Evolutionary conservation across 2,113 vertebrate species (phyloP).

Genomic region (Meles meles): DNA sequence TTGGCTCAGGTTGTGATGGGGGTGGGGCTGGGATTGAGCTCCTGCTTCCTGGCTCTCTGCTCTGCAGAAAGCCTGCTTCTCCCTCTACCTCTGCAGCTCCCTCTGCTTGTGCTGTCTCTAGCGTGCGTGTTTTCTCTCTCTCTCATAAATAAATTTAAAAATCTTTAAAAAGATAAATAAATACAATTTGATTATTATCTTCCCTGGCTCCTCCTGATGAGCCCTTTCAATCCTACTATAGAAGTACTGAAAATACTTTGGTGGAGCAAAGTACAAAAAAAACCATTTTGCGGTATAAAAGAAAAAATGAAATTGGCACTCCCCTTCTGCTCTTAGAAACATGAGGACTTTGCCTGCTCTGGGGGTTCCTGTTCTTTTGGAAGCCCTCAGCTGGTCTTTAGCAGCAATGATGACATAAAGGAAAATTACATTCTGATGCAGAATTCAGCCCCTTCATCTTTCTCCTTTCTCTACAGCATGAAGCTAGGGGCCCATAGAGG

Average conservation of each 20-base stretch:
- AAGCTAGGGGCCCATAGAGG: slow-evolving; percentile 40
- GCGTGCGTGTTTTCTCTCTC: neutral
- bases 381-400: slow-evolving; percentile 49
- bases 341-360: neutral
- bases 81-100: neutral
- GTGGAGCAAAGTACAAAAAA: neutral
- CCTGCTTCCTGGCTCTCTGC: too few relatives aligned
- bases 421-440: slow-evolving; percentile 43
- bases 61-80: too few relatives aligned
- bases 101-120: neutral
- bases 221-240: neutral
- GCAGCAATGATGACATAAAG: slow-evolving; percentile 47
- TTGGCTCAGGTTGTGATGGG: neutral
- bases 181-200: neutral
- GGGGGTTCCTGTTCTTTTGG: neutral
- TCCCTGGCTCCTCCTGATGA: neutral
- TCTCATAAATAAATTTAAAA: neutral
- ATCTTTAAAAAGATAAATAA: neutral
- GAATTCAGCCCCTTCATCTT: slow-evolving; percentile 58
- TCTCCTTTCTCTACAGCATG: slow-evolving; percentile 47
- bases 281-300: neutral
- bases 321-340: neutral
- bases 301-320: neutral
- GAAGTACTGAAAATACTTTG: neutral
- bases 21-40: neutral